Base-by-base conservation (phyloP, 2,113 vertebrate genomes). In the Chaetodon trifascialis region DNA sequence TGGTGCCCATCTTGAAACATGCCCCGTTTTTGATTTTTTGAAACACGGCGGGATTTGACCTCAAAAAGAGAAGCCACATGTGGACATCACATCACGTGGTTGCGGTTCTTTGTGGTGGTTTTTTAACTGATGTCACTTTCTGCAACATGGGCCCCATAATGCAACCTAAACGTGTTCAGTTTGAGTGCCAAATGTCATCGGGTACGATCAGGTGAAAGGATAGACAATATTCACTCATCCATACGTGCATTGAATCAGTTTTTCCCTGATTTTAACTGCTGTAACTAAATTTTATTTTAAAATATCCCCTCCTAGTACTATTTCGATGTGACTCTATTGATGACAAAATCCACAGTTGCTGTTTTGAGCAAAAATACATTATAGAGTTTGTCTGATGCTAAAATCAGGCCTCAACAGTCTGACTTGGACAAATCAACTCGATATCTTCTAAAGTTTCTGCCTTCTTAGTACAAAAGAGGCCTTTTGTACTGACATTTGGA, bases 1-100 rank as follows among this genome's bases (percentile, higher is more conserved):
- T 56, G 63, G 23, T 80, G 78, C 69, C 62, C 55, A 5, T 83
- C 63, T 80, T 86, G 78, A 84, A 90, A 88, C 54, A 0, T n/a
- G 44, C 70, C 86, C 69, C 69, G 80, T 71, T 89, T 88, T 62
- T 69, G 76, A 80, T 68, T 73, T 51, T 77, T 12, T 86, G 68
- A 83, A 76, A 86, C 55, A 42, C 54, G 8, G 44, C 16, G 9
- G 44, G 46, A 77, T 79, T 79, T 73, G 59, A 87, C 81, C 77
- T 54, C 59, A 73, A 34, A 73, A 76, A n/a, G 38, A 59, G 46
- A 88, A 75, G 38, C 64, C 65, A 83, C 80, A 72, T 71, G 60
- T 73, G 76, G 77, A 68, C 21, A 47, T 67, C 59, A 25, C 54
- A 40, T 78, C 15, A 72, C 76, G 30, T 21, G 49, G 64, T 64